Percentiles rank a stretch among this genome's conserved stretches.
These are phyloP conservation scores for Tetramorium alpestre DNA, from an alignment of 1,140 invertebrate genomes.

Conservation along the genomic window DNA sequence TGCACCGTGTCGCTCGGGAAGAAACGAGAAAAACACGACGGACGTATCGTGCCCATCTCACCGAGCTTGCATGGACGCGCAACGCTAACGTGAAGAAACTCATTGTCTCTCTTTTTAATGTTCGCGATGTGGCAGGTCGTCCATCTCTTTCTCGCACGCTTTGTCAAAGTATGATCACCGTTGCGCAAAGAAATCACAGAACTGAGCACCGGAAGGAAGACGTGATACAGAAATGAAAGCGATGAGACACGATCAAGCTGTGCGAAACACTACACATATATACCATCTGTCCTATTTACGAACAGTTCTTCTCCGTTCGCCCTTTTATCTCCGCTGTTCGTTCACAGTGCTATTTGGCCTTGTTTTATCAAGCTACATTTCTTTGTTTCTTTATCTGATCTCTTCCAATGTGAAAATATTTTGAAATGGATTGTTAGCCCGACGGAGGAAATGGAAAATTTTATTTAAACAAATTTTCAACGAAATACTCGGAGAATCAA, in stretches of 20 bases:
- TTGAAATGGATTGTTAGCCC: not conserved
- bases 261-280: not conserved
- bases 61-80: not conserved
- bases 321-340: conserved; percentile 13
- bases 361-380: conserved; percentile 30
- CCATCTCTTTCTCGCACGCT: conserved; percentile 13
- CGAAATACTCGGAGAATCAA: not conserved
- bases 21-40: conserved; percentile 54
- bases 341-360: conserved; percentile 26
- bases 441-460: not conserved
- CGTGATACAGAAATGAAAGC: conserved; percentile 37
- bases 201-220: not conserved
- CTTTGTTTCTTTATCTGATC: conserved; percentile 33
- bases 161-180: conserved; percentile 9
- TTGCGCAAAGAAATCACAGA: conserved; percentile 36
- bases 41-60: conserved; percentile 11
- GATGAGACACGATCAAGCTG: conserved; percentile 21
- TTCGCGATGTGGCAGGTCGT: conserved; percentile 39
- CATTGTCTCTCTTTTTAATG: conserved; percentile 52
- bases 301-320: not conserved
- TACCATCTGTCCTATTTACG: conserved; percentile 23
- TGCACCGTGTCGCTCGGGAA: conserved; percentile 42
- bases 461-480: not conserved
- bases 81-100: conserved; percentile 17
- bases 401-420: conserved; percentile 14